Evolutionary conservation across 2,113 vertebrate genomes (phyloP).

Genomic region (Melanotaenia duboulayi): DNA sequence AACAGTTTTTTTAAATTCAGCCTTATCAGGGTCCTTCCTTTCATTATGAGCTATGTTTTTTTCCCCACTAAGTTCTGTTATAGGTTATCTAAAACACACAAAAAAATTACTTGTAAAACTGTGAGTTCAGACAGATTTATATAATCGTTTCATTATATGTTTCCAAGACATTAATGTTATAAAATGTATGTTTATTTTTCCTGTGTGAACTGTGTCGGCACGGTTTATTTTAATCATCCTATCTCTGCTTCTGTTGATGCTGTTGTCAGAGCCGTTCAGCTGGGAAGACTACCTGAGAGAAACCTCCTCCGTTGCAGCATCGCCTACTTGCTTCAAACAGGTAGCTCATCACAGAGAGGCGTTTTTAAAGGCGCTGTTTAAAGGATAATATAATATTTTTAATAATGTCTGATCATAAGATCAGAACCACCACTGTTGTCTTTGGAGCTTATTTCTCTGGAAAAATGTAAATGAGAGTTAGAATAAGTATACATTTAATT

Average conservation of each 20-base stretch:
- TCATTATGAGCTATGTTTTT: conserved; percentile 9
- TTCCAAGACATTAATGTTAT: too few relatives aligned
- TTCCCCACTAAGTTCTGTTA: background rate
- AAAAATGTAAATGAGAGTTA: too few relatives aligned
- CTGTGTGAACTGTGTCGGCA: background rate
- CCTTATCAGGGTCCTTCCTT: background rate
- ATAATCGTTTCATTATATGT: too few relatives aligned
- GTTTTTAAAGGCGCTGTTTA: background rate
- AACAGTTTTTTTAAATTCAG: background rate
- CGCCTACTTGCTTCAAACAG: conserved; percentile 94
- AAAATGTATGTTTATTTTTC: too few relatives aligned
- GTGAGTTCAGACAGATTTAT: too few relatives aligned
- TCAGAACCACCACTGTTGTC: too few relatives aligned
- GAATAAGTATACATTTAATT: too few relatives aligned
- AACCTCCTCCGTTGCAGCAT: conserved; percentile 88
- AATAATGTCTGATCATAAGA: too few relatives aligned
- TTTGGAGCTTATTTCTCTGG: too few relatives aligned
- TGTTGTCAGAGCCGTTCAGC: conserved; percentile 86
- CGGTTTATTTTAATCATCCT: background rate
- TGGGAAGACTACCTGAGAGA: conserved; percentile 95
- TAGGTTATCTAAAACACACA: background rate
- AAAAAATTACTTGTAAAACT: too few relatives aligned
- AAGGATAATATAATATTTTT: too few relatives aligned
- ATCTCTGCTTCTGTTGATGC: background rate
- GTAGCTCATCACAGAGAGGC: conserved; percentile 71